Evolutionary conservation across 2,113 vertebrate species (phyloP), one percentile per base, ranked within the genome.

Genomic region (Eclectus roratus): DNA sequence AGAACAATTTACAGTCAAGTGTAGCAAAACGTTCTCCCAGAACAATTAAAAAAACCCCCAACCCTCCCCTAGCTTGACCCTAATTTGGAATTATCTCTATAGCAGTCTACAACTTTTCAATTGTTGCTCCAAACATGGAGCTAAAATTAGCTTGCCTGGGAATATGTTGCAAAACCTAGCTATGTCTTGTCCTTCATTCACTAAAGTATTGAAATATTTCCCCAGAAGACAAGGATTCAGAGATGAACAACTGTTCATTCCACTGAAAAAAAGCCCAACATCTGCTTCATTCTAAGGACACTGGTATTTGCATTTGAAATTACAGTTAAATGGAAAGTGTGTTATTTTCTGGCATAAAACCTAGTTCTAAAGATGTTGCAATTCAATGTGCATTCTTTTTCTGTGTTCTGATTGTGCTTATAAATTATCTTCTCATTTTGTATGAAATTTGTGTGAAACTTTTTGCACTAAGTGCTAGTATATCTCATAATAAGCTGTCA

Each of bases 221-320:
- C 91, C 56, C 82, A 87, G 76, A 95, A 91, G 74, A 91, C 68
- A 91, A 89, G 47, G 85, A 97, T 90, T 92, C 65, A 88, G 53
- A 93, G 56, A 87, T 63, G 65, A 96, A 89, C 82, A 93, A 88
- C 94, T 90, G 69, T 44, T 94, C 47, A 81, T 94, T 81, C 69
- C 56, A 37, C 77, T 64, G 78, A 82, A 87, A 93, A 89, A 80
- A 79, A 79, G 60, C 58, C 49, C 65, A 94, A 96, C 93, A 96
- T 96, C 95, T 96, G 96, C 41, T 97, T 95, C 90, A 65, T 97
- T 95, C 92, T 92, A 85, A 82, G 80, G 72, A 94, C 68, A 78
- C 16, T 86, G 47, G 61, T 84, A 96, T 96, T 96, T 96, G 94
- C 93, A 95, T 95, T 88, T 95, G 90, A 97, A 96, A 95, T 94